phyloP scores from a whole-genome alignment of 2,113 vertebrate genomes.

The Butastur rufipennis region DNA sequence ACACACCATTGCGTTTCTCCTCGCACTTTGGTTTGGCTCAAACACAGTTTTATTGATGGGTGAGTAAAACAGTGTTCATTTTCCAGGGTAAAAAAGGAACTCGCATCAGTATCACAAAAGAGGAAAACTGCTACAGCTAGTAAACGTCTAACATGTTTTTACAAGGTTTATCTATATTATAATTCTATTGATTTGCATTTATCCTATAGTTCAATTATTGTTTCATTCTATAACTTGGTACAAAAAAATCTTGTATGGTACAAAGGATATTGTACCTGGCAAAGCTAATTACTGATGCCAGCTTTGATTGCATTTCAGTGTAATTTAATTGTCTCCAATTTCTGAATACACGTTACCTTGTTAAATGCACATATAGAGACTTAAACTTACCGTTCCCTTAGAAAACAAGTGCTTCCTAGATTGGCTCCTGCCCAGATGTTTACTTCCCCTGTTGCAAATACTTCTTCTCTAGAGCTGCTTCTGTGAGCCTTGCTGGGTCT shows the following conservation, averaged over 20 bases:
- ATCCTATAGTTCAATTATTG: not conserved
- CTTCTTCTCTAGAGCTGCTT: not conserved
- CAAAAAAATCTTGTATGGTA: not conserved
- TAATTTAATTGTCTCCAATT: not conserved
- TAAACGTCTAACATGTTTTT: not conserved
- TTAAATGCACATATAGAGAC: not conserved
- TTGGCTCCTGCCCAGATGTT: not conserved
- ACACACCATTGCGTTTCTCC: not conserved
- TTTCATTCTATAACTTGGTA: not conserved
- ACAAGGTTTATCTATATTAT: not conserved
- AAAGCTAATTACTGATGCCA: not conserved
- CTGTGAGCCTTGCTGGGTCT: not conserved
- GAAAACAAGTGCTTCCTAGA: not conserved
- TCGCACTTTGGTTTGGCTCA: not conserved
- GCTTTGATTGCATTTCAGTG: not conserved
- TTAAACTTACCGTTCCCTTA: slow-evolving; percentile 27
- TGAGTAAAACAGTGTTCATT: not conserved
- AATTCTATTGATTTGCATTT: not conserved
- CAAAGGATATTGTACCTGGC: not conserved
- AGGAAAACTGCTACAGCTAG: not conserved
- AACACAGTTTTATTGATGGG: not conserved
- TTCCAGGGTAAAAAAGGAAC: not conserved
- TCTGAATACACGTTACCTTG: not conserved
- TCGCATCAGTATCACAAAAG: not conserved
- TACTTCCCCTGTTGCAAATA: not conserved